Evolutionary conservation across 1,140 invertebrate genomes (phyloP), one percentile per base, ranked within the genome.

Genomic region (Babylonia areolata): DNA sequence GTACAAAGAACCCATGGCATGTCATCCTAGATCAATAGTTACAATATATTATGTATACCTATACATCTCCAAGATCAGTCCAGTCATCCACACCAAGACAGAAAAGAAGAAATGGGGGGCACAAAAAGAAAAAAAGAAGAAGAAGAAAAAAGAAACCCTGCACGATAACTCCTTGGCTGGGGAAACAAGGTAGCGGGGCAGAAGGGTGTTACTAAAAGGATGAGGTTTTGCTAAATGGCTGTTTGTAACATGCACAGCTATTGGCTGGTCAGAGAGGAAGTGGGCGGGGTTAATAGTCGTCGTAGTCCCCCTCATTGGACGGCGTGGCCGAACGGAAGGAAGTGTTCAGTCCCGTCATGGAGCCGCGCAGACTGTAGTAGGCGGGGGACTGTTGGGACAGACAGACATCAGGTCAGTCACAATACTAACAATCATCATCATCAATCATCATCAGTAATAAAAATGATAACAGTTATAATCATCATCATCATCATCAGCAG

Each of bases 231-330:
- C 39, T 42, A 46, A 69, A 73, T 84, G 82, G 82, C 82, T 23
- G 78, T 80, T 64, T 54, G 78, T 84, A 46, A 69, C 82, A 84
- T 69, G 64, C 64, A 42, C 33, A 75, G 82, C 82, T 84, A 73
- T 40, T 84, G 64, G 82, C 40, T 75, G 82, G 82, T 84, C 64
- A 75, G 82, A n/a, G 37, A 46, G 37, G 64, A 51, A 71, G 35
- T 54, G 64, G 64, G 64, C 54, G 51, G 31, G 31, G 35, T 42
- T 40, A 84, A 64, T 84, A 84, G 69, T 84, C 82, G 64, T 88
- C 88, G 81, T 87, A 85, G 87, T 89, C 85, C 86, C 88, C 90
- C 90, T 88, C 88, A 89, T 88, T 89, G 87, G 88, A 89, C 86
- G 90, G 85, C 71, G 85, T 88, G 78, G 83, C 88, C 46, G 87